These are phyloP conservation scores for Pangasius mekongensis DNA, from an alignment of 2,797 vertebrate species.

Conservation along the genomic window DNA sequence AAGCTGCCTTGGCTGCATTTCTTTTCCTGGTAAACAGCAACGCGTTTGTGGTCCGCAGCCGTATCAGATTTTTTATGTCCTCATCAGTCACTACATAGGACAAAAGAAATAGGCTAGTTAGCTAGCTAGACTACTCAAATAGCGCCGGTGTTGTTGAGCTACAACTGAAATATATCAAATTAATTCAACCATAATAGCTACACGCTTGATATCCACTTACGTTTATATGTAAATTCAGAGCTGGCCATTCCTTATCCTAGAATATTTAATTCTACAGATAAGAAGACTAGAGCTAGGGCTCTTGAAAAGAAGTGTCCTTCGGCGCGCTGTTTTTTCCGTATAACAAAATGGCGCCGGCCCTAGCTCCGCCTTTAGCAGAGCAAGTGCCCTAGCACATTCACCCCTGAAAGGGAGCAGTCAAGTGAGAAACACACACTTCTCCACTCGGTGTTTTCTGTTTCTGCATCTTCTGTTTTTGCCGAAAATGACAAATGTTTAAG, in stretches of 20 bases:
- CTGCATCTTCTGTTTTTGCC: not conserved
- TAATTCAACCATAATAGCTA: not conserved
- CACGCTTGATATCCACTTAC: constrained; percentile 42
- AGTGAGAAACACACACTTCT: not conserved
- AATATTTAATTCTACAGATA: constrained; percentile 40
- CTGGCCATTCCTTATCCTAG: constrained; percentile 47
- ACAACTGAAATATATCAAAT: not conserved
- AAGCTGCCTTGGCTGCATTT: constrained; percentile 78
- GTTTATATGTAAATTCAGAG: constrained; percentile 58
- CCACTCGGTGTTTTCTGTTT: not conserved
- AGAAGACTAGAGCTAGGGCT: constrained; percentile 54
- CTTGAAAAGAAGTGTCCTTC: constrained; percentile 57
- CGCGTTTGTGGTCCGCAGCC: constrained; percentile 74
- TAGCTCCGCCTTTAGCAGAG: constrained; percentile 42
- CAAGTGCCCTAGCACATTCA: constrained; percentile 43
- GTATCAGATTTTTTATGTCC: constrained; percentile 77
- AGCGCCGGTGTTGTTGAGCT: not conserved
- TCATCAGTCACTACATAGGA: constrained; percentile 69
- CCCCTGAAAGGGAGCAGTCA: not conserved
- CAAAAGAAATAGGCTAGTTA: constrained; percentile 40
- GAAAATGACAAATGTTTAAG: not conserved
- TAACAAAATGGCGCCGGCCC: constrained; percentile 55
- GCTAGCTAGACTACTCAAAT: constrained; percentile 7
- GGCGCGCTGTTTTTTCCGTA: constrained; percentile 26
- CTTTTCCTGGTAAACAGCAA: constrained; percentile 77